Percentiles rank a stretch among this genome's conserved stretches.
These are phyloP conservation scores for Ctenodactylus gundi DNA, from an alignment of 2,113 vertebrate species.

Conservation along the genomic window DNA sequence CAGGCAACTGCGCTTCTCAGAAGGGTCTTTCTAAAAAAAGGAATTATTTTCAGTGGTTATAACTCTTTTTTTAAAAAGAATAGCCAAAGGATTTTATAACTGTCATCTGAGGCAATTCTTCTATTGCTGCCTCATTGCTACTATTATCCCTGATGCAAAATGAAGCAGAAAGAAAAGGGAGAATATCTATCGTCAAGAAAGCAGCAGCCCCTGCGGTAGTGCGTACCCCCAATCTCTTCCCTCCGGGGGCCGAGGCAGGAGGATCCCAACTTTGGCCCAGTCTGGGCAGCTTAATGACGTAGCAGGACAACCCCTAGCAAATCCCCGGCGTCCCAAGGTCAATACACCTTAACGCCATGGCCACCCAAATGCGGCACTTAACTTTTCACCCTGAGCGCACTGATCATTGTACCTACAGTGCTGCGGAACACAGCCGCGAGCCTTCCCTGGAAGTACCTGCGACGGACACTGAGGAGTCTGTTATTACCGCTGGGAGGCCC, in stretches of 20 bases:
- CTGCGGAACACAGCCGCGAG: conserved; percentile 69
- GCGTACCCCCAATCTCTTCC: neutral
- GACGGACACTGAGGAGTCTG: conserved; percentile 81
- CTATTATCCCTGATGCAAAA: conserved; percentile 48
- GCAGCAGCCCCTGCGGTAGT: neutral
- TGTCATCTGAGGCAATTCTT: neutral
- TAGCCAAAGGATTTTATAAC: conserved; percentile 50
- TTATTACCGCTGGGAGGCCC: conserved; percentile 80
- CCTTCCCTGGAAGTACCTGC: conserved; percentile 70
- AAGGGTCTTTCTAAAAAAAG: conserved; percentile 42
- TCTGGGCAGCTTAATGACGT: neutral
- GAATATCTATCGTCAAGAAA: conserved; percentile 36
- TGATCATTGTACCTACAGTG: conserved; percentile 82
- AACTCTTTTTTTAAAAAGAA: conserved; percentile 53
- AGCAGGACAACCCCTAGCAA: too few relatives aligned
- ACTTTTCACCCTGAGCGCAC: conserved; percentile 78
- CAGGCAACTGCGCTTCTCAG: neutral
- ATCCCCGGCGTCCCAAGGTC: conserved; percentile 37
- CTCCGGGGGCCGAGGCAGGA: neutral
- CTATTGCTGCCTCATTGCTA: conserved; percentile 14
- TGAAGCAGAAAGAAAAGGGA: conserved; percentile 56
- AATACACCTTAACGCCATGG: conserved; percentile 28
- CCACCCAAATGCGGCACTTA: conserved; percentile 79
- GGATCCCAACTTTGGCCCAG: neutral
- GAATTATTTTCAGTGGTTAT: conserved; percentile 33